A percentile compares a stretch with the other conserved stretches of the same genome.
Conservation (phyloP, 2,797 vertebrate genomes). For the Mionectes olivaceus region DNA sequence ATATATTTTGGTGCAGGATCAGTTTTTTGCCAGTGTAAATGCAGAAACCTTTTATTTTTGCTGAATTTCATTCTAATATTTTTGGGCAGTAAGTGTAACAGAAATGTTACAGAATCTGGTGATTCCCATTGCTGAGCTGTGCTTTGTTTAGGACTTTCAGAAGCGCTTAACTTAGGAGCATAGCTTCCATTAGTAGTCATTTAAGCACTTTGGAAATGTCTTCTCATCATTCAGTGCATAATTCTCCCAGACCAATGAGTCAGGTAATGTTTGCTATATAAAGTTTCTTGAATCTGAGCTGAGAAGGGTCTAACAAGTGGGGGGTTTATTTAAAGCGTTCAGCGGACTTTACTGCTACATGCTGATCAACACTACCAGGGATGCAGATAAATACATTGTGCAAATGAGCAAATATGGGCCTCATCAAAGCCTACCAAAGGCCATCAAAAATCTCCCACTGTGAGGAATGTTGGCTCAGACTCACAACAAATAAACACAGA, state of each 20-base stretch:
- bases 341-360: neutral
- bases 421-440: constrained; percentile 20
- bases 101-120: neutral
- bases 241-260: constrained; percentile 6
- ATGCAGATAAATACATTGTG: constrained; percentile 39
- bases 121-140: neutral
- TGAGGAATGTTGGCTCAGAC: neutral
- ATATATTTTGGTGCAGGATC: neutral
- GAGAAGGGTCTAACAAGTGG: constrained; percentile 14
- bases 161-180: neutral
- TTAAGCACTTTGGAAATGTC: constrained; percentile 9
- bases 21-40: neutral
- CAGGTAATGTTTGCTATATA: constrained; percentile 24
- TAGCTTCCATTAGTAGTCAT: neutral
- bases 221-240: neutral
- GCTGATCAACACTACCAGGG: neutral
- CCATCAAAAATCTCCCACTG: constrained; percentile 51
- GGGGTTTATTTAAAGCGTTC: constrained; percentile 42
- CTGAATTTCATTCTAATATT: neutral
- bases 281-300: neutral
- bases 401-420: constrained; percentile 53
- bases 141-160: neutral
- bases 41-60: neutral
- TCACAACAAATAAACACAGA: constrained; percentile 43
- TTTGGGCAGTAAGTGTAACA: neutral